Evolutionary conservation across 2,888 invertebrate species (phyloP).

Genomic region (Xanthostigma xanthostigma): DNA sequence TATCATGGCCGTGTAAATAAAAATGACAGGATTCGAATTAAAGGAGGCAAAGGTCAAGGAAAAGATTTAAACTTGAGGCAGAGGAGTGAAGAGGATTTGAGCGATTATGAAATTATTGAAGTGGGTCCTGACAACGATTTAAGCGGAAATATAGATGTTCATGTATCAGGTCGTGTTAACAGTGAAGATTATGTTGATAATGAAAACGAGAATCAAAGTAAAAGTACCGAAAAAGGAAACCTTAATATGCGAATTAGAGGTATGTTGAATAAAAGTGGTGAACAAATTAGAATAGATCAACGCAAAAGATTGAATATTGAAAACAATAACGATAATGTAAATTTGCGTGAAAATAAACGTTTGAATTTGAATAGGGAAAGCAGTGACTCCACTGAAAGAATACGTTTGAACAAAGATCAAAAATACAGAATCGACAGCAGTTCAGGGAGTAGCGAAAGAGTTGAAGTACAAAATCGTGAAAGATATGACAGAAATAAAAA

Average conservation of each 20-base stretch:
- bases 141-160: background rate
- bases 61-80: too few species aligned
- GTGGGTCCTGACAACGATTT: too few species aligned
- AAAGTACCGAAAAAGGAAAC: too few species aligned
- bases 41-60: too few species aligned
- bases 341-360: background rate
- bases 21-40: too few species aligned
- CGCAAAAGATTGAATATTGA: background rate
- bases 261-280: background rate
- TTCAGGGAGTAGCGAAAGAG: background rate
- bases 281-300: background rate
- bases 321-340: background rate
- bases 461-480: background rate
- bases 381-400: background rate
- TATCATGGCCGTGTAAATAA: too few species aligned
- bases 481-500: background rate
- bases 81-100: too few species aligned
- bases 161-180: background rate
- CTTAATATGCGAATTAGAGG: too few species aligned
- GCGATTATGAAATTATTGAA: too few species aligned
- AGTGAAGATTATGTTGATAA: too few species aligned
- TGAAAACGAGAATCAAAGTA: too few species aligned
- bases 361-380: background rate
- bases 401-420: background rate
- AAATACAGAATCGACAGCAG: background rate